Base-by-base conservation (phyloP, 2,888 invertebrate genomes). In the Pelosia muscerda region DNA sequence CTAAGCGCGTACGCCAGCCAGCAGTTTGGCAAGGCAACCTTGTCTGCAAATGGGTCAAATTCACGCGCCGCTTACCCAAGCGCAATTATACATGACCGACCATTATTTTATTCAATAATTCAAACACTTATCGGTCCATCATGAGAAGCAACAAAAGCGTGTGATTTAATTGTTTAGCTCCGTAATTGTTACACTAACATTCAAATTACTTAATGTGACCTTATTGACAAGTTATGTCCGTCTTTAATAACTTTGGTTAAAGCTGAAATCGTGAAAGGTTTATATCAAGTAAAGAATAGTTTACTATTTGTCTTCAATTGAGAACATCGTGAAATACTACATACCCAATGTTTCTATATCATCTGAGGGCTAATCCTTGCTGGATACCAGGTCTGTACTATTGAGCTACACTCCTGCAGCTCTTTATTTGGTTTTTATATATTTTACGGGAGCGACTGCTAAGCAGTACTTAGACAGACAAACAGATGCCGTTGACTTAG, bases 61-160 rank as follows among this genome's bases (percentile, higher is more conserved):
- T 84, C 86, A 86, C 85, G 86, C 86, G 84, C 84, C 76, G 79
- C 81, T 93, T 92, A 84, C 89, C 83, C 85, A 92, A 92, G 82
- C 86, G 83, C 88, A 92, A 93, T 92, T 92, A 91, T 86, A 90
- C 87, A 88, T 87, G 87, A 88, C 86, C 81, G 76, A 74, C 86
- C 84, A 92, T 92, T 92, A 92, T 91, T 90, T 89, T 86, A 88
- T 88, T 87, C 85, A 86, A 88, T 88, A 87, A 88, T 88, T 86
- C 85, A 83, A 84, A 84, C 81, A 85, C 86, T 91, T 90, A 91
- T 91, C 88, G 81, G 83, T 70, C 60, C 71, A 84, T 83, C 84
- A 82, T 81, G 81, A 76, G 80, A 81, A 81, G 65, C 58, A 73
- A 64, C 62, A 57, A 73, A 73, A 60, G 69, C 63, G 75, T 76